Conservation (phyloP, 2,113 vertebrate genomes). For the Eulemur macaco region DNA sequence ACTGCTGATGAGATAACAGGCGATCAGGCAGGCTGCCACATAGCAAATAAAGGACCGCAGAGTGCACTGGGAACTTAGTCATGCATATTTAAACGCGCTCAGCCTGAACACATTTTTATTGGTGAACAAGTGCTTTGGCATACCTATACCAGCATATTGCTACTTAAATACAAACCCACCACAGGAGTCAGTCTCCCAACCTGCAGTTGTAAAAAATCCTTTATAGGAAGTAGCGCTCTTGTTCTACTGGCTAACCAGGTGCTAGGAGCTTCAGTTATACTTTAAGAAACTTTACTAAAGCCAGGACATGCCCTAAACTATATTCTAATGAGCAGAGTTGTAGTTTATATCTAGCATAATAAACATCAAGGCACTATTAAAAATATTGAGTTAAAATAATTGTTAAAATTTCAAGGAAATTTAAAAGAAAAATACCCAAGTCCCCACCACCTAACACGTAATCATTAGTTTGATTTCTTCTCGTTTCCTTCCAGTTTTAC, state of each 20-base stretch:
- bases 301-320: background rate
- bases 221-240: background rate
- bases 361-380: background rate
- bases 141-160: background rate
- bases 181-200: background rate
- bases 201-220: background rate
- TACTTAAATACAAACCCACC: background rate
- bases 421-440: background rate
- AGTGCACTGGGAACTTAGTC: background rate
- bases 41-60: background rate
- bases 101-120: conserved; percentile 11
- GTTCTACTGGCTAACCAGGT: background rate
- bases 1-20: background rate
- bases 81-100: background rate
- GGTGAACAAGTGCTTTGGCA: background rate
- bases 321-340: background rate
- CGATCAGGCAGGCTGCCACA: background rate
- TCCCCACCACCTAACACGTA: background rate
- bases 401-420: background rate
- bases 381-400: background rate
- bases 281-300: conserved; percentile 1
- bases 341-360: background rate
- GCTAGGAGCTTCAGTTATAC: background rate
- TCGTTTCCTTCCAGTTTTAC: background rate
- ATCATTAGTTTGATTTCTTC: background rate